These are phyloP conservation scores for Hirtodrosophila histrioides DNA, from an alignment of 2,888 invertebrate genomes.

Conservation along the genomic window DNA sequence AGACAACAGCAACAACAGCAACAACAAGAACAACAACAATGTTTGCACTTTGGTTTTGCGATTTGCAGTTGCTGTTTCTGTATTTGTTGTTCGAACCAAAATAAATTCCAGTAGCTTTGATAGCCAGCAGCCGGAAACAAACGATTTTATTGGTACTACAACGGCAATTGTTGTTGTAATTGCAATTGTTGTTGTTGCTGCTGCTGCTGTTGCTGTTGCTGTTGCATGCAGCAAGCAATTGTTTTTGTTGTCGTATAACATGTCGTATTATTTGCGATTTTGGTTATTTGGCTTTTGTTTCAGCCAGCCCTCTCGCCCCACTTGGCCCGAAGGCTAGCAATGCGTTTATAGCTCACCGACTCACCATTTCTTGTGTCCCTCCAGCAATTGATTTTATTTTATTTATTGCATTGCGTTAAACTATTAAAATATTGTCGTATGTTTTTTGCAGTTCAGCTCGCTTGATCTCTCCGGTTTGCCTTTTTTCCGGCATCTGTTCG, in stretches of 20 bases:
- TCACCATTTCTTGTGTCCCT: slow-evolving; percentile 39
- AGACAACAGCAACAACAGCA: slow-evolving; percentile 54
- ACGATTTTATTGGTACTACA: slow-evolving; percentile 76
- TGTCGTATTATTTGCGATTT: slow-evolving; percentile 80
- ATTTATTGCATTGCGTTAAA: slow-evolving; percentile 81
- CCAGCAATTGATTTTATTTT: slow-evolving; percentile 77
- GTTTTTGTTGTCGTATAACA: slow-evolving; percentile 64
- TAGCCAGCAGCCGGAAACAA: slow-evolving; percentile 70
- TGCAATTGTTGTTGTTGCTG: slow-evolving; percentile 49
- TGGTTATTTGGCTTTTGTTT: slow-evolving; percentile 73
- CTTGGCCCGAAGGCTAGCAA: slow-evolving; percentile 10
- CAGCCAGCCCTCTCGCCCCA: slow-evolving; percentile 12
- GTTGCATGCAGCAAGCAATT: slow-evolving; percentile 46
- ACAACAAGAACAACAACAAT: slow-evolving; percentile 48
- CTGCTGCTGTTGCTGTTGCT: slow-evolving; percentile 51
- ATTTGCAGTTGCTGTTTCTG: slow-evolving; percentile 68
- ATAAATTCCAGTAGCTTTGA: slow-evolving; percentile 76
- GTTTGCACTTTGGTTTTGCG: slow-evolving; percentile 81
- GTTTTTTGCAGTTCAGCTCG: slow-evolving; percentile 50
- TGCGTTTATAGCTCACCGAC: slow-evolving; percentile 40
- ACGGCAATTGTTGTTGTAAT: slow-evolving; percentile 58
- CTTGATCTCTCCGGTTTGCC: slow-evolving; percentile 32
- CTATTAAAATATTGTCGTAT: slow-evolving; percentile 80
- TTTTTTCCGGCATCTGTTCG: slow-evolving; percentile 28
- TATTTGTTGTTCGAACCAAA: slow-evolving; percentile 63